These are phyloP conservation scores for Scolanthus callimorphus DNA, from an alignment of 92 coral and sea anemone species.

Conservation along the genomic window DNA sequence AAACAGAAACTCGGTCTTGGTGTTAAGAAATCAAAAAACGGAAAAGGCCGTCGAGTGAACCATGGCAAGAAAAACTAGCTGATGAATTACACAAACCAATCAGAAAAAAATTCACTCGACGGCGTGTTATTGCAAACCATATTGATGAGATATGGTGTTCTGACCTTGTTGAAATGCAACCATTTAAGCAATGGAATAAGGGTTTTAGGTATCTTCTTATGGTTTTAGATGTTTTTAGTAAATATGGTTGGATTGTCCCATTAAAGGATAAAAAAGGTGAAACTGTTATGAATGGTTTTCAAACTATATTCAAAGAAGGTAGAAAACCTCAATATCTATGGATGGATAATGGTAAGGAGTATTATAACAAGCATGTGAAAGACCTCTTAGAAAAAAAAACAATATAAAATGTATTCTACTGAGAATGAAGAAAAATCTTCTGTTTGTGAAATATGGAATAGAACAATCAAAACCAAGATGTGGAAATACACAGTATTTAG, in stretches of 20 bases:
- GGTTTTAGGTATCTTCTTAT: slow-evolving; percentile 21
- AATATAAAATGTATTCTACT: slow-evolving; percentile 38
- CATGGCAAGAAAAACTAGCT: slow-evolving; percentile 41
- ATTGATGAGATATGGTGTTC: slow-evolving; percentile 46
- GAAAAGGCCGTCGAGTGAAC: slow-evolving; percentile 42
- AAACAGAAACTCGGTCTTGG: slow-evolving; percentile 14
- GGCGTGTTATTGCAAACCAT: slow-evolving; percentile 38
- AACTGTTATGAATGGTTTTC: slow-evolving; percentile 19
- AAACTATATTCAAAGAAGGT: slow-evolving; percentile 45
- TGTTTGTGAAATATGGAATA: slow-evolving; percentile 39
- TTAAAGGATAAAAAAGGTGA: slow-evolving; percentile 48
- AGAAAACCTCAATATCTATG: slow-evolving; percentile 36
- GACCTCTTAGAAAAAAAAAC: slow-evolving; percentile 35
- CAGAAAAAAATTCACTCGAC: slow-evolving; percentile 24
- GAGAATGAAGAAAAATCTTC: slow-evolving; percentile 42
- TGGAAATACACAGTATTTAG: slow-evolving; percentile 49
- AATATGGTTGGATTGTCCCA: slow-evolving; percentile 48
- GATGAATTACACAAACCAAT: slow-evolving; percentile 42
- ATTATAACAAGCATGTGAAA: slow-evolving; percentile 35
- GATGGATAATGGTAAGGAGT: slow-evolving; percentile 48
- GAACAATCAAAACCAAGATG: slow-evolving; percentile 47
- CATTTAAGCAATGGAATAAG: slow-evolving; percentile 33
- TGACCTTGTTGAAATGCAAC: slow-evolving; percentile 32
- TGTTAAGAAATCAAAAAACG: slow-evolving; percentile 17
- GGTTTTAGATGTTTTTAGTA: slow-evolving; percentile 46